Evolutionary conservation across 2,797 vertebrate genomes (phyloP), one percentile per base, ranked within the genome.

Genomic region (Hypotaenidia okinawae): DNA sequence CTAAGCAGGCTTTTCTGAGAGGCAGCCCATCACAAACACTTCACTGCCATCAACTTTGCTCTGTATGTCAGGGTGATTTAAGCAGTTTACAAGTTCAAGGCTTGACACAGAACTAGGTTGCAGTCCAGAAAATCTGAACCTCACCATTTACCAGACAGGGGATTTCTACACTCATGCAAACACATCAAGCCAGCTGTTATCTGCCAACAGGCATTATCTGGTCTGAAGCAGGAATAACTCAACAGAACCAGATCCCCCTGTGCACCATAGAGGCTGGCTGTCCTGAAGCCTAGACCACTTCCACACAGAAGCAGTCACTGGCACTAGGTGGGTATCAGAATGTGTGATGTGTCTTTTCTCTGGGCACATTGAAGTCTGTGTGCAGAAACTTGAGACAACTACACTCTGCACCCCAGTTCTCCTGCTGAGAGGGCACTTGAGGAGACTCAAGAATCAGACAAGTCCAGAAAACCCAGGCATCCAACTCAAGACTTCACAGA

Each of bases 1-100:
- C 77, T 73, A 58, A 82, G 89, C 15, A 25, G 55, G 23, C n/a
- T 84, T 75, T 96, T 78, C 87, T n/a, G 33, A 84, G 90, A 77
- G 82, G 30, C 82, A 47, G 57, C 84, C 94, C 78, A 82, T 87
- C 95, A 85, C 67, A 25, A 72, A 79, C 69, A 43, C 45, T 74
- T 76, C 39, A 43, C 43, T 66, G 62, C n/a, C 63, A 23, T 22
- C 51, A 47, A 25, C 67, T 81, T 83, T 2, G 1, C 68, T 35
- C 45, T 73, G 16, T 5, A 93, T 37, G 15, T 16, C 32, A 76
- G 52, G 77, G 74, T 24, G 23, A 72, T 61, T 19, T 61, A 10
- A 32, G n/a, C 5, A 6, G 55, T 43, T 81, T 75, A 72, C 39
- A 59, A 52, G 64, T 78, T 83, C 66, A 78, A 4, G 45, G 10